Conservation (phyloP, 2,797 vertebrate species). For the Phoeniculus purpureus region DNA sequence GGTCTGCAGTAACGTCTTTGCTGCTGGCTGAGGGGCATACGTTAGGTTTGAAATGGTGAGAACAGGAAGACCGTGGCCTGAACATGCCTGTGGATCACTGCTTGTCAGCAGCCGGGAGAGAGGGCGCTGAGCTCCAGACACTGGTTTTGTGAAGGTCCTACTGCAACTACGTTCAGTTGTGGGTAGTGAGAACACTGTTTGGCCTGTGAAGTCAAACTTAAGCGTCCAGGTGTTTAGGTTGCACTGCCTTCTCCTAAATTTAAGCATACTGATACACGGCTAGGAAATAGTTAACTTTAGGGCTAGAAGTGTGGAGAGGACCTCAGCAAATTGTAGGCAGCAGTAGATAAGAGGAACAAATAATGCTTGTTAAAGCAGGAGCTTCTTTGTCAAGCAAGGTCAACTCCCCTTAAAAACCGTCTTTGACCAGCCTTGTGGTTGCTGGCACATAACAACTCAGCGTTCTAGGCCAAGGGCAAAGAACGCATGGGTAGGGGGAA, state of each 20-base stretch:
- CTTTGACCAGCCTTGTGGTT: no score
- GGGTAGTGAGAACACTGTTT: background rate
- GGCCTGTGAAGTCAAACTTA: background rate
- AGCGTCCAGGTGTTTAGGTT: background rate
- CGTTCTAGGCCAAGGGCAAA: no score
- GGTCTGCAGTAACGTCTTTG: background rate
- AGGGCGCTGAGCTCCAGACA: background rate
- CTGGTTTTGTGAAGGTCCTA: background rate
- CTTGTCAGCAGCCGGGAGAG: background rate
- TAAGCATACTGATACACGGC: background rate
- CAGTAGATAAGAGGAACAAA: no score
- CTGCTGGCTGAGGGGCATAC: background rate
- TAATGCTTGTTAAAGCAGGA: no score
- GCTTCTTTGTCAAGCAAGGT: no score
- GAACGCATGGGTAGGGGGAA: no score
- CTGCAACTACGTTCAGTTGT: background rate
- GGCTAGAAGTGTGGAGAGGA: no score
- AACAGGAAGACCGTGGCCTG: accelerated
- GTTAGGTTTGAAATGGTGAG: background rate
- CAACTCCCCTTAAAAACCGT: no score
- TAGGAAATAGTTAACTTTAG: no score
- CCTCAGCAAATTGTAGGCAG: no score
- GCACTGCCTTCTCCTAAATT: background rate
- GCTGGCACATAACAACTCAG: no score
- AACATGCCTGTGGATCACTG: background rate